Conservation (phyloP, 2,888 invertebrate genomes). For the Drosophila anomalata region DNA sequence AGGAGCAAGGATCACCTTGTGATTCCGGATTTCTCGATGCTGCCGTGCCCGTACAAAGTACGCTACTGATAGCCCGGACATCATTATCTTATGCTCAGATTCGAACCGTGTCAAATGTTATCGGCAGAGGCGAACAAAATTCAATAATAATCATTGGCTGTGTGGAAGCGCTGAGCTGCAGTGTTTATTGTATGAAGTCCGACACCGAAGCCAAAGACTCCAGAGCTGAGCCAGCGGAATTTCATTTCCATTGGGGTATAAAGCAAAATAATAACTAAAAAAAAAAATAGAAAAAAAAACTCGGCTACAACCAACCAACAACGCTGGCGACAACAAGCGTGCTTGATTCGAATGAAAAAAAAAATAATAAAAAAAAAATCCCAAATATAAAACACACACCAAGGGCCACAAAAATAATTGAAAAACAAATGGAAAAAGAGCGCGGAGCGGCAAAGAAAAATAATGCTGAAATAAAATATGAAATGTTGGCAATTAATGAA, state of each 20-base stretch:
- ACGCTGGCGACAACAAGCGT: conserved; percentile 76
- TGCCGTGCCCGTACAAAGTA: conserved; percentile 50
- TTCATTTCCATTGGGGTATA: conserved; percentile 4
- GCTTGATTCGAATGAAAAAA: conserved; percentile 67
- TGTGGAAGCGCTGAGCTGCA: conserved; percentile 46
- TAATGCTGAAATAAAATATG: conserved; percentile 72
- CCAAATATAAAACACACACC: conserved; percentile 20
- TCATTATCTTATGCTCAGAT: conserved; percentile 13
- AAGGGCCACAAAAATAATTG: conserved; percentile 71
- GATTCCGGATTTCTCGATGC: not conserved
- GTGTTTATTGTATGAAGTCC: conserved; percentile 5
- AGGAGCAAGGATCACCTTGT: conserved; percentile 12
- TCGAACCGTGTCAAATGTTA: conserved; percentile 66
- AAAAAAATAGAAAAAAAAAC: conserved; percentile 11
- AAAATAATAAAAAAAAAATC: not conserved
- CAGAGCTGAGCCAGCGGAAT: conserved; percentile 34
- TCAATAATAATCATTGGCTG: conserved; percentile 39
- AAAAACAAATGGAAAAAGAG: conserved; percentile 75
- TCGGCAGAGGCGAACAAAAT: conserved; percentile 34
- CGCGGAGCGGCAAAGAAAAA: conserved; percentile 21
- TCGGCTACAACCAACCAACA: conserved; percentile 41
- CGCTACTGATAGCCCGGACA: conserved; percentile 30
- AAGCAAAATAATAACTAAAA: conserved; percentile 8
- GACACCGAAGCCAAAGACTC: conserved; percentile 7
- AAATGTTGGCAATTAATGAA: conserved; percentile 77